These are phyloP conservation scores for Hypsibius dujardini DNA, from an alignment of 1,140 invertebrate species.

Conservation along the genomic window DNA sequence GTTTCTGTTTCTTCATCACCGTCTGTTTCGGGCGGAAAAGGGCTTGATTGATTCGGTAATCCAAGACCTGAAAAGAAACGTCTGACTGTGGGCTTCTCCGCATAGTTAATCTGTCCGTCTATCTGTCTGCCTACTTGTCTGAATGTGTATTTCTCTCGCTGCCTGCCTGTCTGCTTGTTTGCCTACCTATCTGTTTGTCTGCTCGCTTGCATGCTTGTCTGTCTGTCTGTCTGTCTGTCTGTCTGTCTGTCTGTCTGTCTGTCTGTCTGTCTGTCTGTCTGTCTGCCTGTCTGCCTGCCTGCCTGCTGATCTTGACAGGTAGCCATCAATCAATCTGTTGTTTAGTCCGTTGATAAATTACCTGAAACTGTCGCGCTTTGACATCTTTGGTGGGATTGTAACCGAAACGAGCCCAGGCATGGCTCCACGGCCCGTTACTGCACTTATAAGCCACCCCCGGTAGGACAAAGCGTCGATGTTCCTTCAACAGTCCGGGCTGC, in stretches of 20 bases:
- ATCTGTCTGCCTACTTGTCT: too few species aligned
- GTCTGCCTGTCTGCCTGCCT: too few species aligned
- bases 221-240: too few species aligned
- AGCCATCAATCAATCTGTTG: not conserved
- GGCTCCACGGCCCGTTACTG: not conserved
- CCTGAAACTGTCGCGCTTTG: not conserved
- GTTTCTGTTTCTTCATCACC: not conserved
- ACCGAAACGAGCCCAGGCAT: not conserved
- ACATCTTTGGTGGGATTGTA: not conserved
- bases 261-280: too few species aligned
- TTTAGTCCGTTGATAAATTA: not conserved
- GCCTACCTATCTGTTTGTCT: too few species aligned
- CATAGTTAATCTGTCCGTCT: too few species aligned
- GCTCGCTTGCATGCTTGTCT: too few species aligned
- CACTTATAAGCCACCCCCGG: not conserved
- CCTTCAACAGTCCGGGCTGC: not conserved
- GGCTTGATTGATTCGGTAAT: conserved; percentile 1
- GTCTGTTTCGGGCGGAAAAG: not conserved
- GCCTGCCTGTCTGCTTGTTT: too few species aligned
- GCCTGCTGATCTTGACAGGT: too few species aligned
- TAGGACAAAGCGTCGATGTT: conserved; percentile 2
- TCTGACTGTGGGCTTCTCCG: too few species aligned
- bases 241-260: too few species aligned
- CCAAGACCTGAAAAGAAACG: not conserved
- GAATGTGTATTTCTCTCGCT: too few species aligned